Base-by-base conservation (phyloP, 2,888 invertebrate species). In the Stegophylla sp. region DNA sequence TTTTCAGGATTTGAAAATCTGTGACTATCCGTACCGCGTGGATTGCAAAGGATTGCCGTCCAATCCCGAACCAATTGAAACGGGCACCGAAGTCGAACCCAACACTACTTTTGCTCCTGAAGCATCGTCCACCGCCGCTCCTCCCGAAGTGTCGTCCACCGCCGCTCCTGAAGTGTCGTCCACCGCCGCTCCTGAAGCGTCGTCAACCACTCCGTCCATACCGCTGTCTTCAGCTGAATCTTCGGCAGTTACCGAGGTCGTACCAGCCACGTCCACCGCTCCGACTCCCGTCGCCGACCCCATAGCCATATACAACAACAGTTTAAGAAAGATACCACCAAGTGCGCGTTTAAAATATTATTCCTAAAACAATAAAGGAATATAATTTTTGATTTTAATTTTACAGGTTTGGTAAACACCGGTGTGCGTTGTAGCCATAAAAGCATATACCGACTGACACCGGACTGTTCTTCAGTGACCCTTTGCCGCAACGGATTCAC, bases 11-110 rank as follows among this genome's bases (percentile, higher is more conserved):
- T 86, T 90, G 5, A 90, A 90, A 45, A 88, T 91, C 23, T 92
- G 92, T 83, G 92, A 92, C 85, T 92, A 90, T 84, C 87, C 88
- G 0, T 86, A 88, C 66, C 88, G 89, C 77, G 91, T 91, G 0
- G 89, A 90, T 84, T 92, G 91, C 84, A 86, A 86, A 83, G 88
- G 87, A 12, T 85, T 15, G 84, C 84, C 83, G 79, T 85, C 51
- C 82, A 85, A 77, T 66, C 84, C 83, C 13, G 82, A 82, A 34
- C 83, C 84, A 3, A 77, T 82, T 61, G 72, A 83, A 83, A 34
- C 84, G 66, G 77, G 72, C 0, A 83, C 83, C n/a, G 82, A 82
- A 72, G 69, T 73, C 10, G 81, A 82, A 1, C 61, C 64, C 17
- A 67, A 79, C 15, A 76, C 77, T 23, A 81, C 56, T 45, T 63